These are phyloP conservation scores for Oceanodroma tethys DNA, from an alignment of 2,113 vertebrate species.

Conservation along the genomic window DNA sequence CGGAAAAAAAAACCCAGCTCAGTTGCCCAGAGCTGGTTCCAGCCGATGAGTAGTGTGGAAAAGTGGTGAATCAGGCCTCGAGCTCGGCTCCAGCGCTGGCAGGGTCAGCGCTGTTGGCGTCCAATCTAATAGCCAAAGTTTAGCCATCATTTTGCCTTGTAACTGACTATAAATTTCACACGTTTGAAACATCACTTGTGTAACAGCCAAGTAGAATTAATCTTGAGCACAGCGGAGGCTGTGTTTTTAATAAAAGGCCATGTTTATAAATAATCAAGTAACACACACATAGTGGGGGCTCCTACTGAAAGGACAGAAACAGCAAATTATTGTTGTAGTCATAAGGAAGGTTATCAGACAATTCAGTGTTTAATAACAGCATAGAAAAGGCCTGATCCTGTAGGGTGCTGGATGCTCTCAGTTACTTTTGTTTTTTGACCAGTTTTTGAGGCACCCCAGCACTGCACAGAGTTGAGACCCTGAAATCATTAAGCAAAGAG, in stretches of 20 bases:
- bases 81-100: background rate
- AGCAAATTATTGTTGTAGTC: conserved; percentile 3
- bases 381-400: background rate
- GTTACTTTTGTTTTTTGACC: background rate
- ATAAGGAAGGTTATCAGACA: conserved; percentile 5
- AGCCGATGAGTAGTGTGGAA: background rate
- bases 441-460: background rate
- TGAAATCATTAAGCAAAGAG: conserved; percentile 41
- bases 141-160: background rate
- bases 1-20: background rate
- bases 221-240: background rate
- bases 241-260: conserved; percentile 41
- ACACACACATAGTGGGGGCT: background rate
- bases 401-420: background rate
- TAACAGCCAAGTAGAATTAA: background rate
- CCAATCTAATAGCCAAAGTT: background rate
- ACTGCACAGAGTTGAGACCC: background rate
- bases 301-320: conserved; percentile 18
- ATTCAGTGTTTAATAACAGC: background rate
- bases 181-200: background rate
- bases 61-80: background rate
- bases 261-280: conserved; percentile 53
- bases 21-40: background rate
- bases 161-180: background rate
- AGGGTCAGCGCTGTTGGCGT: accelerated